These are phyloP conservation scores for Sarcophilus harrisii DNA, from an alignment of 2,797 vertebrate species.

Conservation along the genomic window DNA sequence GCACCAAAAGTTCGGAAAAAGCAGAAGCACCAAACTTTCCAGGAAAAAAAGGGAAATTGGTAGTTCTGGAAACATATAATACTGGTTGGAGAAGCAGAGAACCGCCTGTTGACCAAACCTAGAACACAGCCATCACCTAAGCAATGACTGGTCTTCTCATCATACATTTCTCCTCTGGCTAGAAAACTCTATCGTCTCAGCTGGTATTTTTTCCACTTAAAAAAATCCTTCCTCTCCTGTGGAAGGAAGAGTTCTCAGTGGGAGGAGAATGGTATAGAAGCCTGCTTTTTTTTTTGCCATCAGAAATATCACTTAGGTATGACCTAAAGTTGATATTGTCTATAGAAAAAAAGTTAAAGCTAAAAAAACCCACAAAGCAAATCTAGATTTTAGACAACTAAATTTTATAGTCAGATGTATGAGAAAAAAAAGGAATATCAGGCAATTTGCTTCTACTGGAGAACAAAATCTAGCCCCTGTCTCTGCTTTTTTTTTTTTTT, in stretches of 20 bases:
- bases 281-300: not conserved
- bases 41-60: slow-evolving; percentile 38
- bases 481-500: too few species aligned
- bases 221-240: not conserved
- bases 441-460: not conserved
- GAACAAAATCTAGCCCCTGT: not conserved
- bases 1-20: slow-evolving; percentile 3
- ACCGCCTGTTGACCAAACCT: too few species aligned
- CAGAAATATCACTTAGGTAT: not conserved
- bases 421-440: not conserved
- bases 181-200: accelerated
- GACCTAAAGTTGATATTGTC: not conserved
- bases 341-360: not conserved
- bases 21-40: slow-evolving; percentile 21
- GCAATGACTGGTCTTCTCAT: not conserved
- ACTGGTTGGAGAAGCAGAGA: not conserved
- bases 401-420: not conserved
- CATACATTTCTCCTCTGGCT: not conserved
- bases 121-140: not conserved
- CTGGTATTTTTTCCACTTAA: not conserved
- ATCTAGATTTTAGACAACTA: not conserved
- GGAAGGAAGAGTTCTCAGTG: not conserved
- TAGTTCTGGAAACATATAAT: not conserved
- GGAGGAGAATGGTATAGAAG: not conserved
- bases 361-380: not conserved